Percentiles rank a stretch among this genome's conserved stretches.
Evolutionary conservation across 2,113 vertebrate species (phyloP).

Genomic region (Theropithecus gelada): DNA sequence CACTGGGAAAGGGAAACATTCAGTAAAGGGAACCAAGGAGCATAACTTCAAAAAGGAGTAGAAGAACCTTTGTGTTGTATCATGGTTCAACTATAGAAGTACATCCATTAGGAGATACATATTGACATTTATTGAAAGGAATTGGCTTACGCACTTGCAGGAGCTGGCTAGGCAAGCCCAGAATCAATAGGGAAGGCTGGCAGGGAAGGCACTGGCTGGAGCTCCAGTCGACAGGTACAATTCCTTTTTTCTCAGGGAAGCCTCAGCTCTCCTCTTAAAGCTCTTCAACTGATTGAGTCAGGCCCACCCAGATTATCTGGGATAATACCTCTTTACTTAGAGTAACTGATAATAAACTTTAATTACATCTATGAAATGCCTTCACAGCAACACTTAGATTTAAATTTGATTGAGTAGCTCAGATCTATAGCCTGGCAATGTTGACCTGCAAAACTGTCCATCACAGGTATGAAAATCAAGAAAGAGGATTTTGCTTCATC

Average conservation of each 20-base stretch:
- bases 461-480: not conserved
- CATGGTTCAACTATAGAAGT: not conserved
- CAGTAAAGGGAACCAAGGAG: not conserved
- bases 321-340: not conserved
- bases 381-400: not conserved
- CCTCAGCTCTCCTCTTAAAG: not conserved
- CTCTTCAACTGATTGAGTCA: not conserved
- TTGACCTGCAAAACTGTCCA: not conserved
- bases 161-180: not conserved
- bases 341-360: not conserved
- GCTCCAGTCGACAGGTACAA: not conserved
- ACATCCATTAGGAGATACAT: not conserved
- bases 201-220: not conserved
- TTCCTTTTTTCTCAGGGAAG: not conserved
- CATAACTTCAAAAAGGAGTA: not conserved
- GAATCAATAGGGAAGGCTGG: not conserved
- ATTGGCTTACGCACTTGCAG: not conserved
- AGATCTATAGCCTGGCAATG: not conserved
- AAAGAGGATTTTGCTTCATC: not conserved
- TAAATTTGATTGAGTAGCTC: not conserved
- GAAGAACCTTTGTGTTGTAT: not conserved
- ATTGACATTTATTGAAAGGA: slow-evolving; percentile 1
- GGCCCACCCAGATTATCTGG: not conserved
- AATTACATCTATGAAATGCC: not conserved
- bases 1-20: not conserved